Percentiles rank a stretch among this genome's conserved stretches.
Evolutionary conservation across 2,888 invertebrate genomes (phyloP).

Genomic region (Cheilosia soror): DNA sequence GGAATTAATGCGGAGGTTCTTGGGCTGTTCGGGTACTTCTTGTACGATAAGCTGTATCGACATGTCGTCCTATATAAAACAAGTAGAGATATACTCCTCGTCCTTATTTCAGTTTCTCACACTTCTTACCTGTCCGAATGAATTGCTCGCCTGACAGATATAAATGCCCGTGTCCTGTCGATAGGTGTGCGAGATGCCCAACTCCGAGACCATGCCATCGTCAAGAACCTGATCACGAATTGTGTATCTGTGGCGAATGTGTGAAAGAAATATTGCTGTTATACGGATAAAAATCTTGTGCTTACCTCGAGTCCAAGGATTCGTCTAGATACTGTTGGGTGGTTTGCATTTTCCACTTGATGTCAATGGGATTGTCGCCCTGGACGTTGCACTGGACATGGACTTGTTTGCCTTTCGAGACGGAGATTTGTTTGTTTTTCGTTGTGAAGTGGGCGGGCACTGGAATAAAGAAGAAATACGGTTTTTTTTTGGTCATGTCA

Average conservation of each 20-base stretch:
- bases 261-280: constrained; percentile 17
- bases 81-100: neutral
- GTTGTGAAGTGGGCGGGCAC: constrained; percentile 94
- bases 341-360: constrained; percentile 89
- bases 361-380: constrained; percentile 94
- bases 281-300: constrained; percentile 17
- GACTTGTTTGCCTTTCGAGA: constrained; percentile 92
- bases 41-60: constrained; percentile 95
- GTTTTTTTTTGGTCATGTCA: neutral
- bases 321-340: constrained; percentile 90
- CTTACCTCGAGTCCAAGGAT: constrained; percentile 88
- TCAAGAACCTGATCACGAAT: constrained; percentile 91
- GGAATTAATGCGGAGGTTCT: constrained; percentile 92
- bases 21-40: constrained; percentile 95
- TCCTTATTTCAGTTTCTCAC: constrained; percentile 1
- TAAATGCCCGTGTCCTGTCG: constrained; percentile 95
- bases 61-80: constrained; percentile 88
- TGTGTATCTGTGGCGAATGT: constrained; percentile 85
- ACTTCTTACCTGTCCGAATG: constrained; percentile 91
- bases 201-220: constrained; percentile 92
- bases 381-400: constrained; percentile 93
- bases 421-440: constrained; percentile 92
- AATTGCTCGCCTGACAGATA: constrained; percentile 94
- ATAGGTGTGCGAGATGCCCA: constrained; percentile 93
- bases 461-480: constrained; percentile 82